Conservation (phyloP, 2,888 invertebrate genomes). For the Chaetoderma sp. region DNA sequence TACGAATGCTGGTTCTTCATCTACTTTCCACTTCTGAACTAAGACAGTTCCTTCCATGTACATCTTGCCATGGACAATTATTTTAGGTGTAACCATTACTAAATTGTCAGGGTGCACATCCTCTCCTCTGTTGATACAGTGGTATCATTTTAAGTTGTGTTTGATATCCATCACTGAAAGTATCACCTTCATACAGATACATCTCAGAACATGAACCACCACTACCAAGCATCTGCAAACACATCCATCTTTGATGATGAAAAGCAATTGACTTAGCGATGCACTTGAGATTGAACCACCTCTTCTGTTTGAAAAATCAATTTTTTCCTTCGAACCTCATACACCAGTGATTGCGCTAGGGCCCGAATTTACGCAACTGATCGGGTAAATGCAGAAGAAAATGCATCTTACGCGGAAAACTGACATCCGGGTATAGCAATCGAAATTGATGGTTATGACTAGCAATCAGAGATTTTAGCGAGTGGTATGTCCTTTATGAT, state of each 20-base stretch:
- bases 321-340: conserved; percentile 34
- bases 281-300: conserved; percentile 25
- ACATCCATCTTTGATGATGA: conserved; percentile 15
- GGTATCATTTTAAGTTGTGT: too few relatives aligned
- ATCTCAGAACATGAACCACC: background rate
- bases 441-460: background rate
- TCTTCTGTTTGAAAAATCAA: conserved; percentile 21
- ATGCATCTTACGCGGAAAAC: conserved; percentile 27
- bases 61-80: too few relatives aligned
- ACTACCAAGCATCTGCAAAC: background rate
- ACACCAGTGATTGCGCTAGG: conserved; percentile 26
- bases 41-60: too few relatives aligned
- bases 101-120: too few relatives aligned
- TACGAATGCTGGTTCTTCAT: too few relatives aligned
- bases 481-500: background rate
- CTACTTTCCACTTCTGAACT: too few relatives aligned
- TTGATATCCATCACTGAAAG: too few relatives aligned
- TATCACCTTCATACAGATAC: background rate
- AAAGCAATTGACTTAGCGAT: conserved; percentile 12
- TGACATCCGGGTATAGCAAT: conserved; percentile 22
- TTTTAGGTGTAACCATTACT: too few relatives aligned
- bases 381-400: conserved; percentile 25
- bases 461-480: background rate
- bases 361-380: conserved; percentile 27
- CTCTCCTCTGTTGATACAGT: too few relatives aligned